Evolutionary conservation across 2,113 vertebrate species (phyloP).

Genomic region (Gymnarchus niloticus): DNA sequence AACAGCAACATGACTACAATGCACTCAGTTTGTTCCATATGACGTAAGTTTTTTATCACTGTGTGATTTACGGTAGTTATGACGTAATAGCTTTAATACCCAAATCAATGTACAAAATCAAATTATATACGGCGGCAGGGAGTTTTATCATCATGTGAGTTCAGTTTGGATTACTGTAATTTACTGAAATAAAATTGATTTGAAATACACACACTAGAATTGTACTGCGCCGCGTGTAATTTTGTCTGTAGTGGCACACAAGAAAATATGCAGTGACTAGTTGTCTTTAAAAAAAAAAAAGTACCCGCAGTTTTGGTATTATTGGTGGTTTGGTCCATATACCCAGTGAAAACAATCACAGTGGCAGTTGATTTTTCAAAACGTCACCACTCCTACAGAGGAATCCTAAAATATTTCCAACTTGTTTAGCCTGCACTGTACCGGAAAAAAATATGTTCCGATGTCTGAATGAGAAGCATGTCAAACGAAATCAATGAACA

Average conservation of each 20-base stretch:
- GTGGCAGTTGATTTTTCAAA: not conserved
- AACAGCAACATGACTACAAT: not conserved
- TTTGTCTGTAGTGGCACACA: no score
- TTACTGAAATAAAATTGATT: not conserved
- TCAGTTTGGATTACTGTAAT: not conserved
- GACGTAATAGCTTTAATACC: not conserved
- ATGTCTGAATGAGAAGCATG: not conserved
- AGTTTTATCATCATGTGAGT: not conserved
- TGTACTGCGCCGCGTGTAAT: no score
- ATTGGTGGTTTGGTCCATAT: not conserved
- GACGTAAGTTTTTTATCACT: not conserved
- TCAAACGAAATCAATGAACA: not conserved
- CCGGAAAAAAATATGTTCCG: not conserved
- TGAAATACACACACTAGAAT: no score
- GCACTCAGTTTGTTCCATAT: not conserved
- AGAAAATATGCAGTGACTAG: no score
- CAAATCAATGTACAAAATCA: not conserved
- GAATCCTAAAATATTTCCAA: slow-evolving; percentile 1
- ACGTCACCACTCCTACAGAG: not conserved
- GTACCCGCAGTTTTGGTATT: not conserved
- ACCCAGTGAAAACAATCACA: not conserved
- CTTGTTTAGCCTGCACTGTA: not conserved
- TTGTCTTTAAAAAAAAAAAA: not conserved
- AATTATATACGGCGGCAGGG: not conserved
- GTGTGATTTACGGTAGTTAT: not conserved